Evolutionary conservation across 1,140 invertebrate genomes (phyloP), one percentile per base, ranked within the genome.

Genomic region (Drosophila tropicalis): DNA sequence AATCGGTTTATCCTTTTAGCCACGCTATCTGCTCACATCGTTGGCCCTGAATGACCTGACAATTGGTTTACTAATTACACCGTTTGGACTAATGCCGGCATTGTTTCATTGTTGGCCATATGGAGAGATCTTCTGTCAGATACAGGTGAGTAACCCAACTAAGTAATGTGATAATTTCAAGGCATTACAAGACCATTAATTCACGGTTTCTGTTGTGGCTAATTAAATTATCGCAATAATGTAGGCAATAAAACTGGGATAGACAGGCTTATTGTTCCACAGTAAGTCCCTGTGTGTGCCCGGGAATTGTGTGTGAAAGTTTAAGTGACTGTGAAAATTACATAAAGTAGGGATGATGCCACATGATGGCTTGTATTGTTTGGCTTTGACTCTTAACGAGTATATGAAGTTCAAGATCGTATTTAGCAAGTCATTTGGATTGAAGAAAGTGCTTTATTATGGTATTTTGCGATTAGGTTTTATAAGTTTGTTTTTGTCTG

Each of bases 71-170:
- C 93, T 97, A 79, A 96, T 97, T 72, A 96, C 96, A 39, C 96
- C 96, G 9, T 96, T 97, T 83, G 96, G 96, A 34, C 94, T 97
- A 80, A 93, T 97, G 73, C 96, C 96, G 12, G 95, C 96, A 25
- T 93, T 97, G 58, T 95, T 96, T 83, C 95, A 95, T 86, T 97
- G 96, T 89, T 97, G 96, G 96, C 96, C 96, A n/a, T 97, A 96
- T 90, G 96, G 96, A 47, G 96, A 97, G 93, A 95, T 97, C 81
- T 95, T 96, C 90, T 97, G 96, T 92, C 96, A 97, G 93, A 97
- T 97, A 92, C 96, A 97, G 95, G 96, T 97, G 93, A 93, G 91
- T 73, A 62, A 44, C 13, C 13, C 56, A 1, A 10, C 22, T 17
- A 19, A 41, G 10, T 13, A 55, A 47, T 61, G 39, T 34, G 67